Conservation (phyloP, 2,888 invertebrate species). For the Hemistola chrysoprasaria region DNA sequence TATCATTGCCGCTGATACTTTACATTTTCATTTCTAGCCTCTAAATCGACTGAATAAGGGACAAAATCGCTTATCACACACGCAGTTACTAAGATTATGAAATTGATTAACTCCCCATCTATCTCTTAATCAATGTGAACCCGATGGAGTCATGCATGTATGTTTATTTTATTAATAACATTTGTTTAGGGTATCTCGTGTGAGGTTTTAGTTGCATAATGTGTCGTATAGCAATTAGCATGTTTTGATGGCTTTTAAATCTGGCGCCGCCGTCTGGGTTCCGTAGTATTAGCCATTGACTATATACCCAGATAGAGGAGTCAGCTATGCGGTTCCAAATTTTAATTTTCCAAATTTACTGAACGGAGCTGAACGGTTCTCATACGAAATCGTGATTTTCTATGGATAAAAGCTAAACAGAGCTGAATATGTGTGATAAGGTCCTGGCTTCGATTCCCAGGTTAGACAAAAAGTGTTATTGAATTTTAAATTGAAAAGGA, state of each 20-base stretch:
- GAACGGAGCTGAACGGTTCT: no score
- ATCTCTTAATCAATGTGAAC: constrained; percentile 65
- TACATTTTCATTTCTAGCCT: constrained; percentile 7
- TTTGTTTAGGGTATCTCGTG: constrained; percentile 39
- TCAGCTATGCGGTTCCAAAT: no score
- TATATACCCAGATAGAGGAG: no score
- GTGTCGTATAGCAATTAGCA: constrained; percentile 47
- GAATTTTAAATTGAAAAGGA: no score
- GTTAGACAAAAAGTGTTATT: no score
- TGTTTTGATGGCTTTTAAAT: constrained; percentile 31
- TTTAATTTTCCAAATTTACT: no score
- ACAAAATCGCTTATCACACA: background rate
- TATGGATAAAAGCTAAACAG: no score
- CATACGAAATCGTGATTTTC: no score
- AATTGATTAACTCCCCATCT: constrained; percentile 47
- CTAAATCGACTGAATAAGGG: background rate
- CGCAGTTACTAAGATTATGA: constrained; percentile 31
- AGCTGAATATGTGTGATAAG: no score
- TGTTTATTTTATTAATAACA: constrained; percentile 52
- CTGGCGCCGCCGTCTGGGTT: constrained; percentile 20
- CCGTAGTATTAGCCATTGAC: no score
- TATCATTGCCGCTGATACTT: constrained; percentile 16
- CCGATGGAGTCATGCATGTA: constrained; percentile 54
- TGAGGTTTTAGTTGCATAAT: constrained; percentile 37
- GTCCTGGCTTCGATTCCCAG: no score